Conservation (phyloP, 2,113 vertebrate species). For the Hemiscyllium ocellatum region DNA sequence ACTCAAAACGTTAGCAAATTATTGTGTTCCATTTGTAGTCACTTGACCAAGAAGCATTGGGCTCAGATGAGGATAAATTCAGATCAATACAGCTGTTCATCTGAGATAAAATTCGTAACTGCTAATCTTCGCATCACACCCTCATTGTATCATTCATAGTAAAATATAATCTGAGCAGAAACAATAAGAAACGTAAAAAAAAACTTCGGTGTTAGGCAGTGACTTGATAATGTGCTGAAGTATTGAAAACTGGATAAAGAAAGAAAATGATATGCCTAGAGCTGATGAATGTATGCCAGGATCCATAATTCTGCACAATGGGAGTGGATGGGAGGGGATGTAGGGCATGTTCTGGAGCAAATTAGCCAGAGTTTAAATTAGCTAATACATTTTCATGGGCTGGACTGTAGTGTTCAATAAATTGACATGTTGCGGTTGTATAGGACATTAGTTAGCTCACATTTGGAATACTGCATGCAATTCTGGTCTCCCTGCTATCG, state of each 20-base stretch:
- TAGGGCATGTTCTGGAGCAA: background rate
- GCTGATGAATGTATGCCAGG: background rate
- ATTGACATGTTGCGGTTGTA: background rate
- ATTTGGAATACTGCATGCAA: no score
- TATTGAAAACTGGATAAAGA: background rate
- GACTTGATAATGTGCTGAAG: background rate
- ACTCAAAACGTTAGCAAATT: background rate
- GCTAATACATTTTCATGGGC: background rate
- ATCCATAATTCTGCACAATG: background rate
- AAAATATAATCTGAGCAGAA: background rate
- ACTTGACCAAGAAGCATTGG: background rate
- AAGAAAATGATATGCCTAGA: background rate
- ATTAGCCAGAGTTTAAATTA: background rate
- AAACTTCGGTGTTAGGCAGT: background rate
- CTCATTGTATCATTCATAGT: background rate
- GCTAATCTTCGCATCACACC: background rate
- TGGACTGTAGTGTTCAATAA: background rate
- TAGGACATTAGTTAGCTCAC: no score
- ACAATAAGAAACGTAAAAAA: background rate
- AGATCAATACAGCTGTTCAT: background rate
- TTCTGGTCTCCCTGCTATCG: no score
- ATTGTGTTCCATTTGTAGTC: background rate
- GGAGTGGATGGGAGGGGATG: background rate
- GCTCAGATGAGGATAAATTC: background rate
- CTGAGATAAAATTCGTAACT: background rate